A percentile compares a stretch with the other conserved stretches of the same genome.
Conservation (phyloP, 2,113 vertebrate species). For the Spea bombifrons region DNA sequence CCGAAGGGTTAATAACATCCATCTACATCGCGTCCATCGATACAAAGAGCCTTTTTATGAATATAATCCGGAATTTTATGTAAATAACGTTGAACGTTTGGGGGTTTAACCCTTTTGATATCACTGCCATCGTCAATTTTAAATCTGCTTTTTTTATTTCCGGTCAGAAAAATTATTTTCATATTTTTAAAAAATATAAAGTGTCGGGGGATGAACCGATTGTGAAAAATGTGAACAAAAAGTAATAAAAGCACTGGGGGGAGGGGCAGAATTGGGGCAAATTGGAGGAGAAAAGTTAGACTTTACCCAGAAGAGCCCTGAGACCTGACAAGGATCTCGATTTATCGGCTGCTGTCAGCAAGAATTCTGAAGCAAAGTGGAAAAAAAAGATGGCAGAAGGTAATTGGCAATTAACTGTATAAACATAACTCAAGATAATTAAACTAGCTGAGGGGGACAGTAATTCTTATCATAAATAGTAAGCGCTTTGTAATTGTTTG, state of each 20-base stretch:
- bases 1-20: no score
- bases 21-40: no score
- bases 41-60: no score
- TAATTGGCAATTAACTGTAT: constrained; percentile 1
- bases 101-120: no score
- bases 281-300: background rate
- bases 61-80: no score
- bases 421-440: background rate
- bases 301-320: background rate
- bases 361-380: background rate
- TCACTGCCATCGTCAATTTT: no score
- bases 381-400: background rate
- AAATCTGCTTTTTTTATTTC: no score
- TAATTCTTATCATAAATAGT: background rate
- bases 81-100: no score
- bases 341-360: background rate
- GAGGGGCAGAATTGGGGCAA: background rate
- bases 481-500: background rate
- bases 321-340: background rate
- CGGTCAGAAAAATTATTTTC: background rate
- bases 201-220: no score
- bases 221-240: background rate
- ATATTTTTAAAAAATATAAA: no score
- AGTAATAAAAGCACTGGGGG: no score
- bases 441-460: background rate